These are phyloP conservation scores for Eudasyphora cyanicolor DNA, from an alignment of 2,888 invertebrate genomes.

Conservation along the genomic window DNA sequence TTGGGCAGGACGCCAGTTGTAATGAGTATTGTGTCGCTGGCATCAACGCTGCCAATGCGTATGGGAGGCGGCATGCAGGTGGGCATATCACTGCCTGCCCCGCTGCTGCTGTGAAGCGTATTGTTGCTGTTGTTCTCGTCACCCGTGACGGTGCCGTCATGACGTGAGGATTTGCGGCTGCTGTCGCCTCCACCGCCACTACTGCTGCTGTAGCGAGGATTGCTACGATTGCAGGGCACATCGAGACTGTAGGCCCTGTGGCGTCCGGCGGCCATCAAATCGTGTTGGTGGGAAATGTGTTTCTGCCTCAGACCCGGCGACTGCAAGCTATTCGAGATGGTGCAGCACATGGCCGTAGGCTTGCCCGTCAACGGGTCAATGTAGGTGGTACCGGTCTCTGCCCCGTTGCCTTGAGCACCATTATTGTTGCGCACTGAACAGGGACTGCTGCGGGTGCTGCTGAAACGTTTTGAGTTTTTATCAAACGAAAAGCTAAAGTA, in stretches of 20 bases:
- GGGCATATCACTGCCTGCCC: conserved; percentile 71
- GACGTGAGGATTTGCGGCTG: conserved; percentile 77
- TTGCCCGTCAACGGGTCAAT: conserved; percentile 68
- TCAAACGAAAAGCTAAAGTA: conserved; percentile 79
- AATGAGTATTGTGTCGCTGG: conserved; percentile 71
- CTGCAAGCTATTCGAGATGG: conserved; percentile 76
- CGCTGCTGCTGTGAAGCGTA: conserved; percentile 77
- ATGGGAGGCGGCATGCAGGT: conserved; percentile 72
- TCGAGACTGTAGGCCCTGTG: conserved; percentile 80
- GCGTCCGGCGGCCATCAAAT: conserved; percentile 70
- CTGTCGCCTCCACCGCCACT: conserved; percentile 76
- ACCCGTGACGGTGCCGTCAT: conserved; percentile 71
- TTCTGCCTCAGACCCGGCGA: conserved; percentile 72
- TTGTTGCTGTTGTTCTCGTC: conserved; percentile 78
- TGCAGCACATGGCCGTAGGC: conserved; percentile 74
- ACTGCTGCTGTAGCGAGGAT: conserved; percentile 77
- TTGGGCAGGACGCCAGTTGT: conserved; percentile 67
- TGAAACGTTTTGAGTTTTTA: conserved; percentile 77
- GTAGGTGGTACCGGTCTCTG: conserved; percentile 45
- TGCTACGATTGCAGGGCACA: conserved; percentile 76
- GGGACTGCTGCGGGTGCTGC: conserved; percentile 77
- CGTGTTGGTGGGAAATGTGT: conserved; percentile 68
- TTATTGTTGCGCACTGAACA: conserved; percentile 76
- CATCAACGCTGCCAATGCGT: conserved; percentile 74
- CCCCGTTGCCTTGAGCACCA: conserved; percentile 65